Evolutionary conservation across 2,888 invertebrate genomes (phyloP).

Genomic region (Perithous albicinctus): DNA sequence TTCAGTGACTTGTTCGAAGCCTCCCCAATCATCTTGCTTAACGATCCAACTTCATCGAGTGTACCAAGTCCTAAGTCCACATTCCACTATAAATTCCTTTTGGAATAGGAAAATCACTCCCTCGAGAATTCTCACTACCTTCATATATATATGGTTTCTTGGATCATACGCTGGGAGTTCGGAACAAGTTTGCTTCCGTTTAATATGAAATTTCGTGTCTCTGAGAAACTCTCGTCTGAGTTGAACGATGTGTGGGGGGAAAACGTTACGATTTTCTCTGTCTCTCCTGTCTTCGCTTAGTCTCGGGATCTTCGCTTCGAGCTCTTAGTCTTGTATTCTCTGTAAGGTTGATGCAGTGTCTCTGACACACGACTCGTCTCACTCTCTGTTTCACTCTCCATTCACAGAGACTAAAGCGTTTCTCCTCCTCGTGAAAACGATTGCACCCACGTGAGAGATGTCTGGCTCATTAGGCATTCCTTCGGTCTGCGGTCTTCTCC

Average conservation of each 20-base stretch:
- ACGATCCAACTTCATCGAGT: background rate
- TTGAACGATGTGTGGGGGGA: constrained; percentile 26
- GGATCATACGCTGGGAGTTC: background rate
- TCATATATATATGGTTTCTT: background rate
- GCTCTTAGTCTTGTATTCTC: constrained; percentile 50
- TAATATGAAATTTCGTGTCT: constrained; percentile 58
- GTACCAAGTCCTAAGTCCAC: constrained; percentile 37
- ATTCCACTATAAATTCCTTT: constrained; percentile 5
- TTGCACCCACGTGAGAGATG: constrained; percentile 78
- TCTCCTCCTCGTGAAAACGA: constrained; percentile 76
- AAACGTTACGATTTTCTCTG: constrained; percentile 51
- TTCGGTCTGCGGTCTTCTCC: constrained; percentile 77
- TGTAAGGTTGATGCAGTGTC: constrained; percentile 47
- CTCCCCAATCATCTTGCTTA: background rate
- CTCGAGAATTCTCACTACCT: constrained; percentile 5
- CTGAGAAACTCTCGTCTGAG: constrained; percentile 32
- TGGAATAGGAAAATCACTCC: constrained; percentile 26
- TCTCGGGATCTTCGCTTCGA: constrained; percentile 14
- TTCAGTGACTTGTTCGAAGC: background rate
- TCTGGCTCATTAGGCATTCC: constrained; percentile 82
- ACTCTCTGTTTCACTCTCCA: constrained; percentile 2
- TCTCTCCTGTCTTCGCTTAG: constrained; percentile 3
- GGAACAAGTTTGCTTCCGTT: constrained; percentile 48
- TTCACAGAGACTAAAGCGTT: constrained; percentile 69
- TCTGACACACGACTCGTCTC: constrained; percentile 42